Conservation (phyloP, 53 echinoderm and acorn worm genomes). For the Arbacia lixula region DNA sequence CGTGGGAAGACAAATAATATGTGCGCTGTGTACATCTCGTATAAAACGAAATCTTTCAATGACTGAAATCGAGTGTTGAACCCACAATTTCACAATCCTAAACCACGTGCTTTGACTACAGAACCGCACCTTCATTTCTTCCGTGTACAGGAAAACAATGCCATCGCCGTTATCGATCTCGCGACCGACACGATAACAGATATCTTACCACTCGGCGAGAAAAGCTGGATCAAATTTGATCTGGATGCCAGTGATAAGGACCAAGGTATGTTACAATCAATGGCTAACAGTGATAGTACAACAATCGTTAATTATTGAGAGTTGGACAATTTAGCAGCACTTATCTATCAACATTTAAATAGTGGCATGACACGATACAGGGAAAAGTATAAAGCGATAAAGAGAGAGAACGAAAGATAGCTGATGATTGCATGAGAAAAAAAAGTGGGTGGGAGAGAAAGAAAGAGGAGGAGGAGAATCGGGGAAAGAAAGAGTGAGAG, state of each 20-base stretch:
- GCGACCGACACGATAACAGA: conserved; percentile 37
- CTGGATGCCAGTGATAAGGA: conserved; percentile 77
- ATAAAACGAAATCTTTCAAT: too few relatives aligned
- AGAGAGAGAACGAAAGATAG: too few relatives aligned
- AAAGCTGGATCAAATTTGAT: conserved; percentile 50
- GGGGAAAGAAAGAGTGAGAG: too few relatives aligned
- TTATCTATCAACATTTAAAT: not conserved
- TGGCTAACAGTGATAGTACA: not conserved
- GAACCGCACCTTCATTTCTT: too few relatives aligned
- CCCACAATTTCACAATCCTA: not conserved
- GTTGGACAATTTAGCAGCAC: not conserved
- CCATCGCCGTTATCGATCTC: conserved; percentile 63
- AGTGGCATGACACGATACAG: too few relatives aligned
- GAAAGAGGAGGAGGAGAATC: too few relatives aligned
- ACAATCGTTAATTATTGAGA: not conserved
- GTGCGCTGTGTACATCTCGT: too few relatives aligned
- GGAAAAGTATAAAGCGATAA: too few relatives aligned
- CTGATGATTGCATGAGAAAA: too few relatives aligned
- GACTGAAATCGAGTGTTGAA: too few relatives aligned
- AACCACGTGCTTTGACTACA: not conserved
- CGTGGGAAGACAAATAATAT: too few relatives aligned
- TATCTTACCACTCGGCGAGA: conserved; percentile 64
- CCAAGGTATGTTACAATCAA: conserved; percentile 27
- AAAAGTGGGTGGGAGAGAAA: too few relatives aligned
- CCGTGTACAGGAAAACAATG: conserved; percentile 73